Base-by-base conservation (phyloP, 64 coral and sea anemone genomes). In the Exaiptasia diaphana region DNA sequence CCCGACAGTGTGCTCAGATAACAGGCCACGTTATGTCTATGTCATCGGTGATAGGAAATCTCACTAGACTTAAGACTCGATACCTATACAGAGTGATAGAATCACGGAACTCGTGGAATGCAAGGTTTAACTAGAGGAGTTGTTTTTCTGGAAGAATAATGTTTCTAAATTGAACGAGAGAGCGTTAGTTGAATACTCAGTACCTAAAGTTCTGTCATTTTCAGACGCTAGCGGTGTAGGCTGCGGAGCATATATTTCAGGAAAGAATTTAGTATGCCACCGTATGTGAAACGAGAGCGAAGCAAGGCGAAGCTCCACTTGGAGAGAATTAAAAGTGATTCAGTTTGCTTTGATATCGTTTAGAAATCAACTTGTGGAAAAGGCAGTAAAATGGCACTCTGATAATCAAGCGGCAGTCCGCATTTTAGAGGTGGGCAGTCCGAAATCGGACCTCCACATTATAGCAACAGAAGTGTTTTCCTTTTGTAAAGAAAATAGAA, bases 81-180 rank as follows among this genome's bases (percentile, higher is more conserved):
- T 75, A 69, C 48, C 68, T 85, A 21, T 74, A 75, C 71, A 57
- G n/a, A 42, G 67, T 71, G 38, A 74, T 61, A 30, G 82, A 74
- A 1, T 31, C 68, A 35, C 45, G 52, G 38, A 34, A 22, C 23
- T 53, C 64, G 38, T 83, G 64, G 80, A 67, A 67, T 70, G 68
- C 80, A 52, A 20, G 50, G 2, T 71, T 83, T 50, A 83, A 71
- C 43, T 71, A 38, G 62, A 29, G 26, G 80, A 83, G 35, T 46
- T 57, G 67, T 83, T 83, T 56, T 83, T 71, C 80, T 74, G 50
- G 81, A 59, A 85, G 73, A 84, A 73, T 38, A 84, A 84, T 73
- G 53, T 85, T 42, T 30, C 60, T 73, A 85, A 68, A 3, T 50
- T 84, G 54, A 84, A 59, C 42, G 31, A 36, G 29, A 84, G 67